phyloP scores from a whole-genome alignment of 2,797 vertebrate species.

The Falco biarmicus region DNA sequence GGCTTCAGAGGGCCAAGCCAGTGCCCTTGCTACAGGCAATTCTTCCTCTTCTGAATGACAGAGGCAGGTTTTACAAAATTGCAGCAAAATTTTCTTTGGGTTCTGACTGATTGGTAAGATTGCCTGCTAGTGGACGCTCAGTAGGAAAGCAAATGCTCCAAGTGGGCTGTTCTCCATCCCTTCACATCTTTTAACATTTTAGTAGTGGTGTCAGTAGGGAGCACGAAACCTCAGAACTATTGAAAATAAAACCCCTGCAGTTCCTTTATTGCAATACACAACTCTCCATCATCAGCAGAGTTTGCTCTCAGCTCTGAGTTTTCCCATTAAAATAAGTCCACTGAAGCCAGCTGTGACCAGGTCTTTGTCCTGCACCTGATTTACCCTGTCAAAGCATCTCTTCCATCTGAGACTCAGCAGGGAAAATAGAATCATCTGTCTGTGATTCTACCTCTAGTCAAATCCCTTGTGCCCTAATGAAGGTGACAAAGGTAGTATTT shows the following conservation, averaged over 20 bases:
- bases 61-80: background rate
- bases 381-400: background rate
- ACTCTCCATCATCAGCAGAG: background rate
- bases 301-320: background rate
- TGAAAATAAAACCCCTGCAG: background rate
- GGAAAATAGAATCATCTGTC: background rate
- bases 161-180: background rate
- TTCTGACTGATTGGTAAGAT: background rate
- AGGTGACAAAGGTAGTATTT: background rate
- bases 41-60: background rate
- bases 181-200: background rate
- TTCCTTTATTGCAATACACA: background rate
- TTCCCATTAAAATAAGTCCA: slow-evolving; percentile 1
- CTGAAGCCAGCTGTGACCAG: background rate
- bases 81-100: background rate
- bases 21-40: background rate
- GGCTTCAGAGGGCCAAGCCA: background rate
- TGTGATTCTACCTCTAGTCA: background rate
- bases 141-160: background rate
- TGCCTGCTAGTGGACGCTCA: background rate
- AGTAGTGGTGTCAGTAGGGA: background rate
- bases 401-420: background rate
- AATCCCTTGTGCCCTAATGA: background rate
- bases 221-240: background rate
- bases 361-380: slow-evolving; percentile 11